Percentiles rank a stretch among this genome's conserved stretches.
These are phyloP conservation scores for Drosophila eugracilis DNA, from an alignment of 1,140 invertebrate genomes.

Conservation along the genomic window DNA sequence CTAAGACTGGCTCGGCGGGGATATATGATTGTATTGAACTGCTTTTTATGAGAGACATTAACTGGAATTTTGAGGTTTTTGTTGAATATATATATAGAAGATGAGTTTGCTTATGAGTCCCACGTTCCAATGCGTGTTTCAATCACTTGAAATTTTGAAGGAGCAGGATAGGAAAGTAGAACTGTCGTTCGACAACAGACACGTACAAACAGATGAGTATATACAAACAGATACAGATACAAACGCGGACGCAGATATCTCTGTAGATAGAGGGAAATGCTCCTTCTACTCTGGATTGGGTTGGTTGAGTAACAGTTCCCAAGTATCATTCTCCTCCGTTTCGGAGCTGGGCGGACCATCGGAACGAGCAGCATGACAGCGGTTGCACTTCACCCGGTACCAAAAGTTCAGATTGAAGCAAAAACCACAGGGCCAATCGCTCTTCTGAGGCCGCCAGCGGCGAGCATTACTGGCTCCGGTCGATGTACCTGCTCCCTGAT, in stretches of 20 bases:
- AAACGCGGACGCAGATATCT: too few relatives aligned
- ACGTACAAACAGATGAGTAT: conserved; percentile 7
- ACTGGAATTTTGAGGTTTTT: conserved; percentile 33
- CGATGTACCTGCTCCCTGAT: background rate
- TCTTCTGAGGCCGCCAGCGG: conserved; percentile 22
- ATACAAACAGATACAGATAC: conserved; percentile 1
- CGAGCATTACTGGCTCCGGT: background rate
- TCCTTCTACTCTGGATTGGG: conserved; percentile 13
- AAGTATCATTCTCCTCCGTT: conserved; percentile 42
- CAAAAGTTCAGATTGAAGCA: conserved; percentile 68
- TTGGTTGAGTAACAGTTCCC: conserved; percentile 50
- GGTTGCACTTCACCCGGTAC: conserved; percentile 66
- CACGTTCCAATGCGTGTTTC: background rate
- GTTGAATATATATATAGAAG: too few relatives aligned
- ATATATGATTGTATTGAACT: conserved; percentile 9
- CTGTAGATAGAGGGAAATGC: too few relatives aligned
- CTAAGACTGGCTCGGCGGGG: background rate
- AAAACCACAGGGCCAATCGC: conserved; percentile 53
- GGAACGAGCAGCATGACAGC: conserved; percentile 42
- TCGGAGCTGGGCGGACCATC: conserved; percentile 22
- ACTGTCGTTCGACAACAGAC: conserved; percentile 1
- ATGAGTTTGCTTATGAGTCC: background rate
- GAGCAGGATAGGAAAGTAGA: background rate
- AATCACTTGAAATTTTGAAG: conserved; percentile 8
- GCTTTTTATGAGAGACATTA: conserved; percentile 8